Conservation (phyloP, 1,140 invertebrate species). For the Galendromus occidentalis region DNA sequence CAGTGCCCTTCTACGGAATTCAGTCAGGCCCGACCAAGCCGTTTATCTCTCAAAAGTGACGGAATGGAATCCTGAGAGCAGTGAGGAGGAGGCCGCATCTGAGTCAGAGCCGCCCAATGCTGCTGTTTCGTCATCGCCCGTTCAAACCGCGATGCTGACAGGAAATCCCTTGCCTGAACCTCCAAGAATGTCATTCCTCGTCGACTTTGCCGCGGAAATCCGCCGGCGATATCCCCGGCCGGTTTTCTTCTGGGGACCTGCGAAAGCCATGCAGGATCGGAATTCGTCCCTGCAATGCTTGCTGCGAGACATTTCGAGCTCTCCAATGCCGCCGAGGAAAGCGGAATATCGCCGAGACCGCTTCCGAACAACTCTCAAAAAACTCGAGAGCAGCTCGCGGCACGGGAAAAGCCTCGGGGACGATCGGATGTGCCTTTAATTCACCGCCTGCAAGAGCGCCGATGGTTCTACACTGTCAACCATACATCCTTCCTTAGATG, state of each 20-base stretch:
- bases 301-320: not conserved
- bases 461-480: not conserved
- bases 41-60: not conserved
- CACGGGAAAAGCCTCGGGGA: not conserved
- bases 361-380: not conserved
- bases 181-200: not conserved
- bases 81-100: not conserved
- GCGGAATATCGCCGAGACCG: not conserved
- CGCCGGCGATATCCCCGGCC: not conserved
- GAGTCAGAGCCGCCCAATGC: too few relatives aligned
- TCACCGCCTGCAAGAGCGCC: not conserved
- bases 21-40: not conserved
- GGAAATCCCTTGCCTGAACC: not conserved
- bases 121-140: too few relatives aligned
- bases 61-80: conserved; percentile 1
- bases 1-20: conserved; percentile 3
- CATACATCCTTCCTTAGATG: not conserved
- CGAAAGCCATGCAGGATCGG: not conserved
- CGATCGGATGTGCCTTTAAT: too few relatives aligned
- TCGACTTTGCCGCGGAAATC: conserved; percentile 3
- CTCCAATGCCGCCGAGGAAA: not conserved
- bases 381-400: not conserved
- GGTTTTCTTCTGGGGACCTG: not conserved
- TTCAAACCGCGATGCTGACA: not conserved
- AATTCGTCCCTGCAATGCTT: not conserved